phyloP scores from a whole-genome alignment of 2,113 vertebrate species.

The Pantherophis guttatus region DNA sequence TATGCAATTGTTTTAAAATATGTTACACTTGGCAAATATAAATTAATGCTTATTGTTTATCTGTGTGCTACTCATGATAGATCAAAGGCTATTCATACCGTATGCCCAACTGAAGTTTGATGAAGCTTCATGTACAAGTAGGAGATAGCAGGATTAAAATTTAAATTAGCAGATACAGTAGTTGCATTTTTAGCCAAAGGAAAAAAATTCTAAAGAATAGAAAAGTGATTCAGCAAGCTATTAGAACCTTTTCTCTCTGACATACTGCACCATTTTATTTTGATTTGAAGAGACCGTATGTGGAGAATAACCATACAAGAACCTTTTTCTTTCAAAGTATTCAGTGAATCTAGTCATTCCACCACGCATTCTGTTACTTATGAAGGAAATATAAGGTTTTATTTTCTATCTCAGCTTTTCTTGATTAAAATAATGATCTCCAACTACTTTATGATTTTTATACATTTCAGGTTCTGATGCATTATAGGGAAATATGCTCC shows the following conservation, averaged over 20 bases:
- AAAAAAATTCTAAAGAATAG: not conserved
- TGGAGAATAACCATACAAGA: not conserved
- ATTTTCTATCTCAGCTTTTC: too few species aligned
- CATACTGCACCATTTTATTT: not conserved
- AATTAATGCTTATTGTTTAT: not conserved
- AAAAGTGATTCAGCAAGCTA: not conserved
- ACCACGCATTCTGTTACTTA: too few species aligned
- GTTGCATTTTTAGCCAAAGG: not conserved
- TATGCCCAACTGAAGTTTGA: too few species aligned
- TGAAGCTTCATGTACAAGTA: too few species aligned
- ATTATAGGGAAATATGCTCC: too few species aligned
- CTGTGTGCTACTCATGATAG: not conserved
- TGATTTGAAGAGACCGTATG: not conserved
- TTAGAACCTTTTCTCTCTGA: not conserved
- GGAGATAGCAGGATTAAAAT: too few species aligned
- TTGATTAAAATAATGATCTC: too few species aligned
- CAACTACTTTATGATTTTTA: too few species aligned
- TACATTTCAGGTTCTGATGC: too few species aligned
- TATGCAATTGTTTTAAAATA: not conserved
- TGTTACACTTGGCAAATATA: not conserved
- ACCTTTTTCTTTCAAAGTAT: not conserved
- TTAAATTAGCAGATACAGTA: too few species aligned
- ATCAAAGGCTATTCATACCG: not conserved
- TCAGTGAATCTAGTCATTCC: not conserved
- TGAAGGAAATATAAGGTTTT: too few species aligned